Evolutionary conservation across 2,797 vertebrate genomes (phyloP).

Genomic region (Enteromius mattozi): DNA sequence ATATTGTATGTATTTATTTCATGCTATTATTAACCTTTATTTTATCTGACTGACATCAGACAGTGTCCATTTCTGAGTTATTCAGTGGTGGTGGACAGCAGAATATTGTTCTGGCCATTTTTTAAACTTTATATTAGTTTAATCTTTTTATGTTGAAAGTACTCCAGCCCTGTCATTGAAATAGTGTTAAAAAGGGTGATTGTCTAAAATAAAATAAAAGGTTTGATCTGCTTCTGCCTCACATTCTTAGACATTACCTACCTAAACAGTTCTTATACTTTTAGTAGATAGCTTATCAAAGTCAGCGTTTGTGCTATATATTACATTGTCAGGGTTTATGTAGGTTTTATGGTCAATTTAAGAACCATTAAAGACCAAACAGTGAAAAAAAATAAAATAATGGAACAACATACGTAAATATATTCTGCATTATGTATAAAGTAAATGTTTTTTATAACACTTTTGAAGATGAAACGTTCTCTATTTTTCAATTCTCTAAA

Average conservation of each 20-base stretch:
- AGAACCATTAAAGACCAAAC: background rate
- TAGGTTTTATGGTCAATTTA: background rate
- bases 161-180: background rate
- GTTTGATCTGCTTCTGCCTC: background rate
- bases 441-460: background rate
- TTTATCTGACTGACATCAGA: background rate
- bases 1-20: background rate
- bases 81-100: background rate
- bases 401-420: background rate
- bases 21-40: background rate
- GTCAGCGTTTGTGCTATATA: background rate
- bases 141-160: background rate
- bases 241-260: background rate
- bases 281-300: no score
- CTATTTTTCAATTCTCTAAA: background rate
- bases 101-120: background rate
- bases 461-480: background rate
- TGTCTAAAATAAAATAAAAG: background rate
- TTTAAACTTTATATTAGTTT: background rate
- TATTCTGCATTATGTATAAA: background rate
- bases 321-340: background rate
- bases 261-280: background rate
- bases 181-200: background rate
- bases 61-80: no score
- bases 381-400: background rate